These are phyloP conservation scores for Sipha maydis DNA, from an alignment of 2,888 invertebrate genomes.

Conservation along the genomic window DNA sequence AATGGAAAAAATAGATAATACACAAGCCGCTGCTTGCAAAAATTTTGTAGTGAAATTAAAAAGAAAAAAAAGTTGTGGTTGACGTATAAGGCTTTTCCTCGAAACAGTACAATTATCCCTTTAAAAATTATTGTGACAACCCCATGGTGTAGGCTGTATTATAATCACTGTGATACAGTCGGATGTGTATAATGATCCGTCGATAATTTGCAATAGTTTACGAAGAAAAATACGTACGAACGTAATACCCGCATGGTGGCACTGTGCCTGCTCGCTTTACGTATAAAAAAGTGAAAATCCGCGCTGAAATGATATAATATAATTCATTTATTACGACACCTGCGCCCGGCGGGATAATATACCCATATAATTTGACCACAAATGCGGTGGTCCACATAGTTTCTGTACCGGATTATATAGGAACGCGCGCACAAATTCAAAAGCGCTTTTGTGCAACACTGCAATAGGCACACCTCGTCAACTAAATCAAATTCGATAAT, in stretches of 20 bases:
- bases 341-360: background rate
- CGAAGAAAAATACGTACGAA: background rate
- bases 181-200: background rate
- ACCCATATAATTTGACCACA: background rate
- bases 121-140: background rate
- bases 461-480: background rate
- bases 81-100: too few relatives aligned
- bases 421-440: too few relatives aligned
- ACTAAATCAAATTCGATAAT: background rate
- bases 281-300: conserved; percentile 2
- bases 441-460: too few relatives aligned
- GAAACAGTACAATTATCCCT: too few relatives aligned
- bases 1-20: too few relatives aligned
- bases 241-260: background rate
- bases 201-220: background rate
- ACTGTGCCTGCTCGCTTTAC: background rate
- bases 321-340: background rate
- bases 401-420: too few relatives aligned
- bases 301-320: background rate
- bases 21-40: too few relatives aligned
- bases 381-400: too few relatives aligned
- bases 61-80: too few relatives aligned
- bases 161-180: background rate
- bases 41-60: too few relatives aligned
- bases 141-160: background rate